A percentile compares a stretch with the other conserved stretches of the same genome.
phyloP scores from a whole-genome alignment of 2,888 invertebrate species.

The Aphodius granarius region DNA sequence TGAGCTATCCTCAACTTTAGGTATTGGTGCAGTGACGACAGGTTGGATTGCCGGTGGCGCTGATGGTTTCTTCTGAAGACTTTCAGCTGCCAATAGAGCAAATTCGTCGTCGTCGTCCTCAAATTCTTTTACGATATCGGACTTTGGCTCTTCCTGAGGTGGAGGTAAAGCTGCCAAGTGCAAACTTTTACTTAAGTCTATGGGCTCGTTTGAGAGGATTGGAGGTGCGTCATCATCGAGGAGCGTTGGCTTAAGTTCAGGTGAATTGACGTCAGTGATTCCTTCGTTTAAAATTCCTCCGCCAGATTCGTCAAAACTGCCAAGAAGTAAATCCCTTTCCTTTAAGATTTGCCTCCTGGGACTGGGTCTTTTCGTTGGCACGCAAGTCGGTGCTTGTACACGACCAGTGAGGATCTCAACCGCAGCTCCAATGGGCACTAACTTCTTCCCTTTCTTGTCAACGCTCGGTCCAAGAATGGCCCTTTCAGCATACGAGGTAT shows the following conservation, averaged over 20 bases:
- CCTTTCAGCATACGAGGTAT: conserved; percentile 84
- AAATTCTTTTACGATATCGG: conserved; percentile 48
- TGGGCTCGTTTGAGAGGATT: conserved; percentile 65
- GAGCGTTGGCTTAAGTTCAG: conserved; percentile 55
- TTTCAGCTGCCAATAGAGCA: conserved; percentile 76
- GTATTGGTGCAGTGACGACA: conserved; percentile 50
- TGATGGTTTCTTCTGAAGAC: conserved; percentile 62
- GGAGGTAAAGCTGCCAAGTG: conserved; percentile 34
- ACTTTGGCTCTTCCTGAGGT: conserved; percentile 30
- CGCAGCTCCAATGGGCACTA: conserved; percentile 81
- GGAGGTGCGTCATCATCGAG: conserved; percentile 75
- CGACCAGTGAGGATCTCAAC: conserved; percentile 86
- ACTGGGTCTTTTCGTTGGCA: conserved; percentile 55
- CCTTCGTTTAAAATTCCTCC: conserved; percentile 17
- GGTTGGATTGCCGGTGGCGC: conserved; percentile 52
- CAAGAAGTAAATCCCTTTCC: conserved; percentile 70
- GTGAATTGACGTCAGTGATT: conserved; percentile 9
- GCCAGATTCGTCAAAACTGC: conserved; percentile 59
- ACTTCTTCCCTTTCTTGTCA: conserved; percentile 72
- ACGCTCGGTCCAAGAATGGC: conserved; percentile 77
- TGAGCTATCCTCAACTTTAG: conserved; percentile 57
- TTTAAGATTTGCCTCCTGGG: conserved; percentile 55
- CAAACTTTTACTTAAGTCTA: conserved; percentile 70
- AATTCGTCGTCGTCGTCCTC: conserved; percentile 75
- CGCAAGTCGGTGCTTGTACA: conserved; percentile 72